These are phyloP conservation scores for Galbula dea DNA, from an alignment of 2,113 vertebrate species.

Conservation along the genomic window DNA sequence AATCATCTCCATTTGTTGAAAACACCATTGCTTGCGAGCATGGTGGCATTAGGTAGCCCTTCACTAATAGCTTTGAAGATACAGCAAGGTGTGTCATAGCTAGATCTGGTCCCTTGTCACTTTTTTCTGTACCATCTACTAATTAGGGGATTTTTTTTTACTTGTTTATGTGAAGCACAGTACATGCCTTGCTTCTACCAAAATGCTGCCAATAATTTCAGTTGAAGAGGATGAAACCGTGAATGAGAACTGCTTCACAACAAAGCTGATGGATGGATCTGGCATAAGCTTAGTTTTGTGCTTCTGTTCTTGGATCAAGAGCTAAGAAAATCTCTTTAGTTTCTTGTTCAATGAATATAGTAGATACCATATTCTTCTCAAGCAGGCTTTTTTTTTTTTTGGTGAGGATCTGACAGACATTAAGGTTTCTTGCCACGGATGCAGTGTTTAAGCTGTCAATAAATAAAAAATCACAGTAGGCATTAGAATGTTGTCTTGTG, in stretches of 20 bases:
- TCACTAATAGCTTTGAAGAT: background rate
- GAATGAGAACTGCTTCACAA: background rate
- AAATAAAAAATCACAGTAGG: background rate
- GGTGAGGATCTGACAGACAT: background rate
- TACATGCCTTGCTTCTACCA: background rate
- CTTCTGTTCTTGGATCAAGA: background rate
- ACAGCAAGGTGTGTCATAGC: background rate
- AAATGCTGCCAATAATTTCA: constrained; percentile 33
- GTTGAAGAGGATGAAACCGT: background rate
- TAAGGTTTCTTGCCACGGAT: background rate
- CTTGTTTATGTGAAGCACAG: background rate
- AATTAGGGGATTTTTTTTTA: background rate
- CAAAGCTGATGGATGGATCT: constrained; percentile 14
- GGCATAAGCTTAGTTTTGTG: constrained; percentile 22
- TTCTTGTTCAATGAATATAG: background rate
- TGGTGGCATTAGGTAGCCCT: background rate
- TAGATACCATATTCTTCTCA: background rate
- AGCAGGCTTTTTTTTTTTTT: background rate
- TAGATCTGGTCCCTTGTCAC: background rate
- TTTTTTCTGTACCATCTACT: background rate
- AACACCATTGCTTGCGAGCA: background rate
- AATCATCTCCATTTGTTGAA: background rate
- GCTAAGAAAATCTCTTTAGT: constrained; percentile 3
- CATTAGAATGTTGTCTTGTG: background rate
- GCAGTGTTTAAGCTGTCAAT: background rate